phyloP scores from a whole-genome alignment of 30 jellyfish, hydroid and myxozoan genomes.

The Chironex yamaguchii region DNA sequence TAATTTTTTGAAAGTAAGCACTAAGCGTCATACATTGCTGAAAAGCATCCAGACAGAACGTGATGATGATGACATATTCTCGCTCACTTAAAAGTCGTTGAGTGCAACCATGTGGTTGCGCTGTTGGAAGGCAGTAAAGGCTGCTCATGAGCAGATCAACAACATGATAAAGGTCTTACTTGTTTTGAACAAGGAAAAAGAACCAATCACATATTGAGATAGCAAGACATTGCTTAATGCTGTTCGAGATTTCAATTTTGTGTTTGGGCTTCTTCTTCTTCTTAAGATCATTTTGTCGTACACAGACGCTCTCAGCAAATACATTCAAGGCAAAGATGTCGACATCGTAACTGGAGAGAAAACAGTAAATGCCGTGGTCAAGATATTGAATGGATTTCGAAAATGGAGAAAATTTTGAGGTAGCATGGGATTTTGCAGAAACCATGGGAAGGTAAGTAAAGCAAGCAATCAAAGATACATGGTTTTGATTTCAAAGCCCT shows the following conservation, averaged over 20 bases:
- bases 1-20: slow-evolving; percentile 42
- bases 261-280: background rate
- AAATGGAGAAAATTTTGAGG: slow-evolving; percentile 35
- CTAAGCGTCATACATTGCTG: slow-evolving; percentile 58
- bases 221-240: slow-evolving; percentile 26
- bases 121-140: slow-evolving; percentile 50
- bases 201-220: slow-evolving; percentile 20
- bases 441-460: slow-evolving; percentile 18
- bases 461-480: slow-evolving; percentile 43
- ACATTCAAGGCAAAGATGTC: slow-evolving; percentile 29
- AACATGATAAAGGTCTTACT: slow-evolving; percentile 34
- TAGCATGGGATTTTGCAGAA: slow-evolving; percentile 55
- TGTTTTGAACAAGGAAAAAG: slow-evolving; percentile 21
- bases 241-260: slow-evolving; percentile 5
- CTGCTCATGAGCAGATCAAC: slow-evolving; percentile 35
- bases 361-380: slow-evolving; percentile 51
- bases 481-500: slow-evolving; percentile 23
- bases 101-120: slow-evolving; percentile 68
- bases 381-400: slow-evolving; percentile 44
- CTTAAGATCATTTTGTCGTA: slow-evolving; percentile 19
- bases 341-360: slow-evolving; percentile 22
- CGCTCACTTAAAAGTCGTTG: slow-evolving; percentile 28
- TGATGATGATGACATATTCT: background rate
- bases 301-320: slow-evolving; percentile 18
- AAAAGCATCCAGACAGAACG: slow-evolving; percentile 32